Conservation (phyloP, 2,797 vertebrate genomes). For the Nasua narica region DNA sequence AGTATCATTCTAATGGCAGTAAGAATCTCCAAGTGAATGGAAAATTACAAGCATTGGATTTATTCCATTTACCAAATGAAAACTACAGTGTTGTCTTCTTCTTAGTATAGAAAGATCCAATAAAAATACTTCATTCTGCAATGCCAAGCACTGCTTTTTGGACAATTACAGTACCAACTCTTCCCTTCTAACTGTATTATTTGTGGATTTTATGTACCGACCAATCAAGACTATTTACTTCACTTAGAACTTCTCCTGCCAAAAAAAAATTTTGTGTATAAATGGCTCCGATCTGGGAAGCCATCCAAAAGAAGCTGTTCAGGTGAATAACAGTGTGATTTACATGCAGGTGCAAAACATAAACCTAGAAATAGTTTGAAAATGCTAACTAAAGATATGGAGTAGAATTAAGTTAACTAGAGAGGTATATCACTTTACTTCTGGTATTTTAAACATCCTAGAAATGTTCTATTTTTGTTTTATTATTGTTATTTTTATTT, state of each 20-base stretch:
- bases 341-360: slow-evolving; percentile 61
- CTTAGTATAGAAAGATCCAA: slow-evolving; percentile 28
- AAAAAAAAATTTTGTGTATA: slow-evolving; percentile 66
- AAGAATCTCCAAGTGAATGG: slow-evolving; percentile 30
- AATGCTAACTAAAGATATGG: slow-evolving; percentile 9
- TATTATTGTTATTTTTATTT: not conserved
- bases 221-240: slow-evolving; percentile 66
- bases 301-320: slow-evolving; percentile 64
- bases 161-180: not conserved
- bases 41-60: slow-evolving; percentile 40
- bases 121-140: slow-evolving; percentile 55
- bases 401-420: slow-evolving; percentile 29
- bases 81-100: slow-evolving; percentile 5
- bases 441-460: not conserved
- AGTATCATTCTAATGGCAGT: not conserved
- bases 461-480: not conserved
- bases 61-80: slow-evolving; percentile 57
- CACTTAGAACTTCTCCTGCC: slow-evolving; percentile 51
- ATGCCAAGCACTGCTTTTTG: slow-evolving; percentile 19
- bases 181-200: slow-evolving; percentile 47
- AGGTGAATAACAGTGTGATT: slow-evolving; percentile 70
- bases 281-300: slow-evolving; percentile 60
- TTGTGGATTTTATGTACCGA: slow-evolving; percentile 55
- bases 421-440: not conserved
- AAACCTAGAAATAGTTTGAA: slow-evolving; percentile 57